Evolutionary conservation across 2,888 invertebrate genomes (phyloP).

Genomic region (Fragum fragum): DNA sequence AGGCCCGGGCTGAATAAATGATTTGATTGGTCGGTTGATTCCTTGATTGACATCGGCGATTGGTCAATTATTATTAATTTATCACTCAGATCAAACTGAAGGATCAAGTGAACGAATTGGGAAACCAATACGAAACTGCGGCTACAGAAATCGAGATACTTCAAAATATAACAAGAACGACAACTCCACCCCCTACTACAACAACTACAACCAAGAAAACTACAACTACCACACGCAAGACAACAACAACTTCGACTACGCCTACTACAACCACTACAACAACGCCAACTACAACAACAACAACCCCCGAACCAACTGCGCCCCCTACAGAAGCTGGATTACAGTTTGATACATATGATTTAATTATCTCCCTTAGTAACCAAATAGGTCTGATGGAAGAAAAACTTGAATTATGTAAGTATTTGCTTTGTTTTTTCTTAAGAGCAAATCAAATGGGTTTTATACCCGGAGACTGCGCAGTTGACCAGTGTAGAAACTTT

Average conservation of each 20-base stretch:
- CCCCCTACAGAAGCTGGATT: constrained; percentile 14
- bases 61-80: background rate
- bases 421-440: background rate
- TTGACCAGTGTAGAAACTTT: background rate
- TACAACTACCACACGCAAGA: constrained; percentile 8
- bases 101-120: constrained; percentile 13
- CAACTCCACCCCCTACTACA: constrained; percentile 15
- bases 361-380: constrained; percentile 72
- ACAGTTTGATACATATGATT: constrained; percentile 57
- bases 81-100: constrained; percentile 26
- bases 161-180: constrained; percentile 24
- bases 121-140: constrained; percentile 18
- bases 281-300: background rate
- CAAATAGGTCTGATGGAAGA: constrained; percentile 78
- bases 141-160: constrained; percentile 31
- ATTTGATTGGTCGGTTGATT: no score
- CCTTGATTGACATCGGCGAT: no score
- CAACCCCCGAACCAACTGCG: background rate
- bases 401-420: constrained; percentile 74
- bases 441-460: background rate
- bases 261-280: background rate
- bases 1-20: no score
- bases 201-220: constrained; percentile 15
- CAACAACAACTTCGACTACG: constrained; percentile 29
- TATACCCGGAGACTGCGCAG: background rate